Evolutionary conservation across 2,113 vertebrate genomes (phyloP).

Genomic region (Pavo muticus): DNA sequence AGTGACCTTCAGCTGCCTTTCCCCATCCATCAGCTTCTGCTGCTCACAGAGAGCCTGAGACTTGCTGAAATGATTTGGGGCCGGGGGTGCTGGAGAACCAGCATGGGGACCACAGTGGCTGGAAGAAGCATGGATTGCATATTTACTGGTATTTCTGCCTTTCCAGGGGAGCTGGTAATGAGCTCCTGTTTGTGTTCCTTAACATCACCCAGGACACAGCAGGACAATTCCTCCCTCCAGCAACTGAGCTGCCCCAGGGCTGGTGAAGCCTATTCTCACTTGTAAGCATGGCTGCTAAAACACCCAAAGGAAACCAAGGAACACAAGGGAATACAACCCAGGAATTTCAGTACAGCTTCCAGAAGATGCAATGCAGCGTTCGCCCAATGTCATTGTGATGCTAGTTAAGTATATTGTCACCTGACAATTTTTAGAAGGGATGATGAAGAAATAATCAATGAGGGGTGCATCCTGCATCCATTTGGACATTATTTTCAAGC

Average conservation of each 20-base stretch:
- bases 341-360: background rate
- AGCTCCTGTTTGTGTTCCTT: background rate
- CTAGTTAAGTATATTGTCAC: background rate
- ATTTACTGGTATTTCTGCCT: background rate
- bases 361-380: background rate
- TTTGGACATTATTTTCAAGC: background rate
- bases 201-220: background rate
- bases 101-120: rapidly evolving
- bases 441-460: background rate
- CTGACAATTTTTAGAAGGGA: background rate
- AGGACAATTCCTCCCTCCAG: background rate
- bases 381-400: background rate
- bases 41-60: background rate
- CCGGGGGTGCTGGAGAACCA: background rate
- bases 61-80: background rate
- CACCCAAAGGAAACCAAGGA: rapidly evolving
- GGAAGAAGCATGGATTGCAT: background rate
- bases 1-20: conserved; percentile 7
- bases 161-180: rapidly evolving
- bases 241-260: background rate
- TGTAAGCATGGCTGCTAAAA: background rate
- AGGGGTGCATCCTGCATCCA: background rate
- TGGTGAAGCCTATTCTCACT: rapidly evolving
- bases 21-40: background rate
- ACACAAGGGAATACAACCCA: background rate